Percentiles rank a stretch among this genome's conserved stretches.
Evolutionary conservation across 2,113 vertebrate genomes (phyloP).

Genomic region (Oenanthe melanoleuca): DNA sequence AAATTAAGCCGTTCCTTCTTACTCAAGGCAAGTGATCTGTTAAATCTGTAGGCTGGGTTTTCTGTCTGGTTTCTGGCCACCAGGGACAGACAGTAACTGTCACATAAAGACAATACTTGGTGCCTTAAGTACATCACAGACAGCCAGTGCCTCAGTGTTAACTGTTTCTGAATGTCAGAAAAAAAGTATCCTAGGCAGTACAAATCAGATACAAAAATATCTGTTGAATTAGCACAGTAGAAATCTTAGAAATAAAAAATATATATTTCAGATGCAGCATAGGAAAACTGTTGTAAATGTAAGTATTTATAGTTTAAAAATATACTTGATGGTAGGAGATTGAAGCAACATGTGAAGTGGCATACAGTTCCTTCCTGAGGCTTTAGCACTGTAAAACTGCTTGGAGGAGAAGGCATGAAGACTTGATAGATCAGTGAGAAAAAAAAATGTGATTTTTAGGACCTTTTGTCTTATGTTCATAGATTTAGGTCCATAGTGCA

Average conservation of each 20-base stretch:
- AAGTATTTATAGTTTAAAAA: background rate
- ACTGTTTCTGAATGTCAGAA: background rate
- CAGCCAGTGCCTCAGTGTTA: background rate
- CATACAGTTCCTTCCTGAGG: background rate
- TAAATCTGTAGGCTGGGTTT: background rate
- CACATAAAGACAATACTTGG: background rate
- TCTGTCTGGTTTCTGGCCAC: conserved; percentile 5
- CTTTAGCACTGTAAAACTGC: background rate
- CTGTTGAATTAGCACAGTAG: background rate
- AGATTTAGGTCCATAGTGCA: background rate
- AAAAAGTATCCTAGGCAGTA: background rate
- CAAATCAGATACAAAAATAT: background rate
- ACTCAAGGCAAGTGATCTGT: background rate
- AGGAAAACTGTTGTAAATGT: background rate
- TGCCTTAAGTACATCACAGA: background rate
- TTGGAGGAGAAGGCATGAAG: background rate
- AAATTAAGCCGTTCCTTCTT: background rate
- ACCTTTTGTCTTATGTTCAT: background rate
- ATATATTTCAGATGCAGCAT: background rate
- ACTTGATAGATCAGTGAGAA: background rate
- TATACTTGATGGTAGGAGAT: background rate
- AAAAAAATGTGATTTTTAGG: background rate
- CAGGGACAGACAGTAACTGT: conserved; percentile 9
- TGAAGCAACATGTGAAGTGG: background rate
- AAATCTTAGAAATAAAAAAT: background rate